A percentile compares a stretch with the other conserved stretches of the same genome.
Conservation (phyloP, 2,888 invertebrate genomes). For the Dascillus cervinus region DNA sequence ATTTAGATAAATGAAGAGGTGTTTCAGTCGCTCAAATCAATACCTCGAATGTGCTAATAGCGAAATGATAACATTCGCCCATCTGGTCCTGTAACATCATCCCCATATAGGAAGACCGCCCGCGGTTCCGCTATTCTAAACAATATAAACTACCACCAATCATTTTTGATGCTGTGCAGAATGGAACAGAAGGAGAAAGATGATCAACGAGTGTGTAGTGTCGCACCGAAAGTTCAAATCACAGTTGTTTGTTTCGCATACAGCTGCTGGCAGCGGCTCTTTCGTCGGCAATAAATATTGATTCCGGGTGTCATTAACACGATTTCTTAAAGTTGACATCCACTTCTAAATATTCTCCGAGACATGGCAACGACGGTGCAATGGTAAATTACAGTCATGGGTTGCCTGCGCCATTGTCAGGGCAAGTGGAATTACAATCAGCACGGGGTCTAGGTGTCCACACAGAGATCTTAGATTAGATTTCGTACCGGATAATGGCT, state of each 20-base stretch:
- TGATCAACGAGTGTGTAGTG: slow-evolving; percentile 7
- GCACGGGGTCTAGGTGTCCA: slow-evolving; percentile 31
- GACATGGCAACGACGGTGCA: no score
- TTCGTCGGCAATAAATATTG: slow-evolving; percentile 25
- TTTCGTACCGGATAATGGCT: slow-evolving; percentile 25
- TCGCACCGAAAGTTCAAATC: slow-evolving; percentile 16
- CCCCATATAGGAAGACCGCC: slow-evolving; percentile 27
- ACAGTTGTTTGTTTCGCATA: slow-evolving; percentile 25
- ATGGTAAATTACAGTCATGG: background rate
- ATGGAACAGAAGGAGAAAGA: slow-evolving; percentile 9
- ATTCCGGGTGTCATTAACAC: no score
- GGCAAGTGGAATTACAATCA: slow-evolving; percentile 24
- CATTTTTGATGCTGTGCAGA: slow-evolving; percentile 7
- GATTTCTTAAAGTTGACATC: no score
- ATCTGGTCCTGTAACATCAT: slow-evolving; percentile 11
- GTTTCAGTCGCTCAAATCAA: slow-evolving; percentile 26
- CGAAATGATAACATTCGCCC: slow-evolving; percentile 10
- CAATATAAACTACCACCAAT: slow-evolving; percentile 23
- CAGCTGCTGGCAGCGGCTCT: slow-evolving; percentile 25
- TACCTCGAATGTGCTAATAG: slow-evolving; percentile 7
- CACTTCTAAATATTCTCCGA: no score
- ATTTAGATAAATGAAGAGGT: slow-evolving; percentile 38
- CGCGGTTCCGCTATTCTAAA: slow-evolving; percentile 25
- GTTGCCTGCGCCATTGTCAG: background rate
- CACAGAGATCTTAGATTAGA: slow-evolving; percentile 33